A percentile compares a stretch with the other conserved stretches of the same genome.
phyloP scores from a whole-genome alignment of 2,888 invertebrate genomes.

The Sipha maydis region DNA sequence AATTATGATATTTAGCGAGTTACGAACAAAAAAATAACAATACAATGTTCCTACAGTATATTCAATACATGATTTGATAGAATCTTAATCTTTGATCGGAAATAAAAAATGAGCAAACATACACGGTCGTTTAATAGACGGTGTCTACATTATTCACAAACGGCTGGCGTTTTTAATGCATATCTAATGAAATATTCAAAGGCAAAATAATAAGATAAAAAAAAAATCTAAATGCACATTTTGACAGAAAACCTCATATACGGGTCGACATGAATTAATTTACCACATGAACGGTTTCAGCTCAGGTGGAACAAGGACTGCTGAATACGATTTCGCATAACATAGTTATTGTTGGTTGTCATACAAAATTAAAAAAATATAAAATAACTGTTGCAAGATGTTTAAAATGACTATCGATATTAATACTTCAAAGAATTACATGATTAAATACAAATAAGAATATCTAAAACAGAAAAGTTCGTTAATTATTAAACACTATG shows the following conservation, averaged over 20 bases:
- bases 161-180: slow-evolving; percentile 18
- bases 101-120: neutral
- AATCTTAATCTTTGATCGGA: neutral
- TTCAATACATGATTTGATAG: neutral
- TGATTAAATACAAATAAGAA: too few species aligned
- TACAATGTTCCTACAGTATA: neutral
- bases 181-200: slow-evolving; percentile 32
- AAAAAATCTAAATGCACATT: neutral
- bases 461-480: too few species aligned
- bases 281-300: slow-evolving; percentile 42
- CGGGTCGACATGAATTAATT: slow-evolving; percentile 28
- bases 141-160: slow-evolving; percentile 15
- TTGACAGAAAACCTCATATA: slow-evolving; percentile 15
- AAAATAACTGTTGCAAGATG: neutral
- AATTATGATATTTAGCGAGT: neutral
- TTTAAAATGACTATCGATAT: too few species aligned
- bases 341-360: neutral
- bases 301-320: neutral
- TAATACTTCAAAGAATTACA: too few species aligned
- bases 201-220: slow-evolving; percentile 15
- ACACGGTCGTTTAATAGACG: neutral
- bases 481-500: too few species aligned
- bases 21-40: neutral
- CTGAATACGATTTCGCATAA: neutral
- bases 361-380: neutral